Evolutionary conservation across 2,888 invertebrate genomes (phyloP), one percentile per base, ranked within the genome.

Genomic region (Nasonia oneida): DNA sequence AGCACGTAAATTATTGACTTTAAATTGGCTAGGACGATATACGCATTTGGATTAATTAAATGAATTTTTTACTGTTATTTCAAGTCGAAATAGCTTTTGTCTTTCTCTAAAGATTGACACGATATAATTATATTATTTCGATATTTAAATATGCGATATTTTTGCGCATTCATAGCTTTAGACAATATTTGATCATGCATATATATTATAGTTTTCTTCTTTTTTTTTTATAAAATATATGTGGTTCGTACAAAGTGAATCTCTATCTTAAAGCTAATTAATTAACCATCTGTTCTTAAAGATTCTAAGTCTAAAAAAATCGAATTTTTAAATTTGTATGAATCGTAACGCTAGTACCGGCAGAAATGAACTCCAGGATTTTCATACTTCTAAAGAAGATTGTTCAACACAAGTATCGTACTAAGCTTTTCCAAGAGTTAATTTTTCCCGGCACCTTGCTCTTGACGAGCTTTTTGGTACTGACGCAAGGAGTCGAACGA

Each of bases 1-100:
- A 57, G 14, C 70, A 57, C 29, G 12, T 57, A 57, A 18, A 70
- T 77, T 42, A 53, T n/a, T 57, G 53, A 39, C n/a, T 71, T 83
- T 0, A 70, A 37, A 76, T 47, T 74, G n/a, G 47, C 47, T 57
- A 73, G 6, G 42, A 42, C 42, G 39, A 73, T n/a, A 5, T 42
- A 47, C 39, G 10, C 15, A n/a, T 76, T 76, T 39, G 23, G 57
- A 57, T 33, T 76, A 53, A 76, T 37, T 29, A 18, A 37, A 5
- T 42, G 23, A 23, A 61, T n/a, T 18, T 50, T 18, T 53, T 57
- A 76, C 18, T 8, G 47, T 50, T 42, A 29, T 64, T 5, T 57
- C 37, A 18, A 37, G 39, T 39, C 61, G 8, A 75, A 75, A 50
- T 47, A 29, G 10, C n/a, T 61, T 3, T 4, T 61, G 18, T n/a